Conservation (phyloP, 2,888 invertebrate species). For the Conus canariensis region DNA sequence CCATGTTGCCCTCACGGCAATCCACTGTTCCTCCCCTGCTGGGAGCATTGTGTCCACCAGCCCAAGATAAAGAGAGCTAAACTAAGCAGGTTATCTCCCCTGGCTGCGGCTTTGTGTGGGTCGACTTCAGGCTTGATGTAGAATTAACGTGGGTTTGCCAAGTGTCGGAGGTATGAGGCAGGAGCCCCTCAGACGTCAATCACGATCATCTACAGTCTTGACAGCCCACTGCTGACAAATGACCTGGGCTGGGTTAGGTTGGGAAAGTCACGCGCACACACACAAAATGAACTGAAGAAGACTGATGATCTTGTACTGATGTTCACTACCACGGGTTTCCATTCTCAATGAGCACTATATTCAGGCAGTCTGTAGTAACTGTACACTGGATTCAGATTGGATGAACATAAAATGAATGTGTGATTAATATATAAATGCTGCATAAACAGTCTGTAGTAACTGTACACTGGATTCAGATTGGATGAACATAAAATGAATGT, state of each 20-base stretch:
- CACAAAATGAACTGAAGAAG: too few relatives aligned
- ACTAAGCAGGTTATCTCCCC: constrained; percentile 2
- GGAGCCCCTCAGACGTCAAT: background rate
- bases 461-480: too few relatives aligned
- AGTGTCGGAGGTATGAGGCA: constrained; percentile 19
- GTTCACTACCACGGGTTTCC: too few relatives aligned
- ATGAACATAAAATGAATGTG: too few relatives aligned
- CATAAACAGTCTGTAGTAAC: too few relatives aligned
- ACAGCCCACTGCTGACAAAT: constrained; percentile 7
- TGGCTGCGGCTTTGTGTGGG: background rate
- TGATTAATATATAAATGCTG: too few relatives aligned
- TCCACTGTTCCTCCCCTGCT: constrained; percentile 26
- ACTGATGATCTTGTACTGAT: too few relatives aligned
- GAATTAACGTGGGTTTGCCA: constrained; percentile 9
- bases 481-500: too few relatives aligned
- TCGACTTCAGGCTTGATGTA: background rate
- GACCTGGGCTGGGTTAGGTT: background rate
- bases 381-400: too few relatives aligned
- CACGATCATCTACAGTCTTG: background rate
- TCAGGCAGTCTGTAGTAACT: too few relatives aligned
- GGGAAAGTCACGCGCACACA: background rate
- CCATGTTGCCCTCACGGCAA: background rate
- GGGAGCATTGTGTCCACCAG: background rate
- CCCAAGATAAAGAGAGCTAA: background rate
- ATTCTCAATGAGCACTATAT: too few relatives aligned